Base-by-base conservation (phyloP, 2,797 vertebrate species). In the Argya squamiceps region DNA sequence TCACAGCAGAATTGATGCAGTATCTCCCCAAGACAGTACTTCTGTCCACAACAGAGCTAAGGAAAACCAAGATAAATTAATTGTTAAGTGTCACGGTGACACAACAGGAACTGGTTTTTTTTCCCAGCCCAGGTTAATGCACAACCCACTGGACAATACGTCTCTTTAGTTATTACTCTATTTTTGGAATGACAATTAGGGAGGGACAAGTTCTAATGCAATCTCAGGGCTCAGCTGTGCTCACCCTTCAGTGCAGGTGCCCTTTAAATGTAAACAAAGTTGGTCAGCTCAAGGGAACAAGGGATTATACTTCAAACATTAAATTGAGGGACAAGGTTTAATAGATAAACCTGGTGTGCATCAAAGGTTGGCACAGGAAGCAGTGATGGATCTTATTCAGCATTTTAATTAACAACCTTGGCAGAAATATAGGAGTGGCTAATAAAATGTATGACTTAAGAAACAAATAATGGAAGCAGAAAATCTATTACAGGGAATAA, bases 181-280 rank as follows among this genome's bases (percentile, higher is more conserved):
- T 87, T 96, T 96, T 93, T 80, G 88, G 81, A 87, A 85, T n/a
- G 22, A 52, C 43, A 77, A 77, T 91, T 85, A 79, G 75, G 90
- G 83, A 90, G 52, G 55, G 32, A 70, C 47, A 52, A 39, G 27
- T 67, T 77, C 81, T 93, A 84, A 74, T 43, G 63, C 85, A 95
- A 86, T 93, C 53, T 23, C 65, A 55, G 65, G 20, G 56, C 63
- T 60, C 56, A 70, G 70, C 20, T 81, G 41, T 62, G 30, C 73
- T 95, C 36, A 68, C 62, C 55, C 55, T 90, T 81, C 70, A 77
- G 41, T 76, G 50, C 27, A 70, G 63, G 21, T 5, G 26, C 52
- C 44, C 59, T 94, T 76, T 65, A 78, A 87, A 73, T 22, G 69
- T 1, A 21, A 77, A n/a, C 29, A 13, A 84, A 44, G 10, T 27